Evolutionary conservation across 2,888 invertebrate genomes (phyloP), one percentile per base, ranked within the genome.

Genomic region (Kuschelorhynchus macadamiae): DNA sequence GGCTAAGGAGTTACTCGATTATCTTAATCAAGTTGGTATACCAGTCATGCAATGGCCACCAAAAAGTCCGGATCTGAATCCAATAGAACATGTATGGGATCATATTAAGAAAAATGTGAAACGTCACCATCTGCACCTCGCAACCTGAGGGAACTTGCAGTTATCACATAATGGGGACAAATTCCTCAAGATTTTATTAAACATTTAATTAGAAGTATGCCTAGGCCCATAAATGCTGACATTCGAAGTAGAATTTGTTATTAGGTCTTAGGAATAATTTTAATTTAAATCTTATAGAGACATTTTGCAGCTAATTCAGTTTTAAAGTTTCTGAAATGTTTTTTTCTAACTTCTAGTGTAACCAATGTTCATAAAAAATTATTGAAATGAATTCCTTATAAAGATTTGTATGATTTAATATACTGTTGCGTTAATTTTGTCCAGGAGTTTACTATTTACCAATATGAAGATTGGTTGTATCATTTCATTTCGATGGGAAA

Each of bases 21-120:
- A 30, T 30, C 30, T 14, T n/a, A 14, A 39, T 39, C 39, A 50
- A 50, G 50, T 50, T 50, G 33, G 33, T 50, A 50, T 50, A 50
- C 25, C 25, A 25, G 7, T 25, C 7, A 7, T 25, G 25, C 7
- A 25, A 25, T 25, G 25, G 25, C 25, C 50, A 50, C 50, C 50
- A 32, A 50, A 32, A 50, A 25, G 21, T 21, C 30, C 30, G 49
- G 49, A 49, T 49, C 49, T 25, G 49, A 49, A 9, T 49, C 49
- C 50, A 32, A 50, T 50, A 1, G 50, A 50, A 50, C 32, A 50
- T 50, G 50, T 30, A 50, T 50, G 50, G 30, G 16, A 50, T 50
- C 16, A 30, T 16, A 1, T 46, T 16, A 50, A 50, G 16, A 50
- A 3, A 50, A 50, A 50, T 32, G 50, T 50, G 50, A 50, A 50